Evolutionary conservation across 2,888 invertebrate species (phyloP).

Genomic region (Caenorhabditis sp.): DNA sequence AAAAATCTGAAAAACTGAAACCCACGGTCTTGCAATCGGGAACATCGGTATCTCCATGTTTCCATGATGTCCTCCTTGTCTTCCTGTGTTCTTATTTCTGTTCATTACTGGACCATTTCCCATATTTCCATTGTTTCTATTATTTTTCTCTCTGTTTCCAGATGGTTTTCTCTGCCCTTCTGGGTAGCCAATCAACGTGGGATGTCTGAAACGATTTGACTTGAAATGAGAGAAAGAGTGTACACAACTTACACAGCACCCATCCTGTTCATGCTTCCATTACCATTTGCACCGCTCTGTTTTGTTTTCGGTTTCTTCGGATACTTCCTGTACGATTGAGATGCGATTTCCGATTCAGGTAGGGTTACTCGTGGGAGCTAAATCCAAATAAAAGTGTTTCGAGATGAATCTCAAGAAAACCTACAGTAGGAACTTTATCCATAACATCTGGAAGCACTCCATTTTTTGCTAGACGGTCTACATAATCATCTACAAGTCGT

Average conservation of each 20-base stretch:
- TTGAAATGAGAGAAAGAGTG: neutral
- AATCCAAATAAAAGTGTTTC: no score
- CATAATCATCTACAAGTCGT: conserved; percentile 72
- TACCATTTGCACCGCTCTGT: neutral
- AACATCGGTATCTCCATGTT: conserved; percentile 53
- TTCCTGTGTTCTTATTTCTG: conserved; percentile 19
- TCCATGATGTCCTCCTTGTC: conserved; percentile 30
- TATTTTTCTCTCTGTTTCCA: conserved; percentile 19
- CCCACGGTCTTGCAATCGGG: conserved; percentile 64
- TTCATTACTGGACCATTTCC: conserved; percentile 23
- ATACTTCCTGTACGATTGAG: conserved; percentile 55
- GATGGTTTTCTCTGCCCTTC: conserved; percentile 11
- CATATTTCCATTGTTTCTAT: conserved; percentile 22
- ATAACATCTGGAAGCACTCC: conserved; percentile 66
- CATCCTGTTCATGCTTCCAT: conserved; percentile 14
- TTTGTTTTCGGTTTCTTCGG: conserved; percentile 47
- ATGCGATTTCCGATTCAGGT: conserved; percentile 42
- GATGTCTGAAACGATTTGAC: conserved; percentile 51
- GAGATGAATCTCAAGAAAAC: neutral
- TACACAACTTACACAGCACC: conserved; percentile 27
- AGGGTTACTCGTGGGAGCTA: conserved; percentile 59
- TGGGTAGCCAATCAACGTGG: conserved; percentile 52
- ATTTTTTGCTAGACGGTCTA: conserved; percentile 63
- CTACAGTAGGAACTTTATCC: conserved; percentile 36
- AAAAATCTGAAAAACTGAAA: neutral